Conservation (phyloP, 2,888 invertebrate genomes). For the Clepsis dumicolana region DNA sequence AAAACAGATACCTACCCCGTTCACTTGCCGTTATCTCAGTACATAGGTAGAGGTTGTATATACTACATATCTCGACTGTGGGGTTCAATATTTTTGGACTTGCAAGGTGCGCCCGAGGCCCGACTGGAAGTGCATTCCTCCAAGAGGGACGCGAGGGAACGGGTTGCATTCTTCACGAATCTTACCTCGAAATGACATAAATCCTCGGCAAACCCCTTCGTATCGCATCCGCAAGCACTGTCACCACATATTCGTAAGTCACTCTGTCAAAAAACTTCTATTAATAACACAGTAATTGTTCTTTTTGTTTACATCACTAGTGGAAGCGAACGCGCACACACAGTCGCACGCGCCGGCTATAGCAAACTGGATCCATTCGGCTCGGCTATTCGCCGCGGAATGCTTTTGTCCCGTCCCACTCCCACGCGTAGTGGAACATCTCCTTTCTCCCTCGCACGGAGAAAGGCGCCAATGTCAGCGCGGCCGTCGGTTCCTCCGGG, state of each 20-base stretch:
- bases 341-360: slow-evolving; percentile 71
- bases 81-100: slow-evolving; percentile 62
- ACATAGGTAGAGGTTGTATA: slow-evolving; percentile 8
- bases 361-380: slow-evolving; percentile 81
- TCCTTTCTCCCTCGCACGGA: slow-evolving; percentile 65
- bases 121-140: slow-evolving; percentile 76
- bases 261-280: slow-evolving; percentile 62
- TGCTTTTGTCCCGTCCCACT: slow-evolving; percentile 74
- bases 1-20: slow-evolving; percentile 17
- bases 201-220: slow-evolving; percentile 51
- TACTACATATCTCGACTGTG: slow-evolving; percentile 31
- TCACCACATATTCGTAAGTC: slow-evolving; percentile 67
- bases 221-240: slow-evolving; percentile 49
- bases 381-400: slow-evolving; percentile 75
- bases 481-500: slow-evolving; percentile 83
- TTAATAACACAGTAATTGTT: slow-evolving; percentile 60
- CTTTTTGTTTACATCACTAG: slow-evolving; percentile 80
- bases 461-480: slow-evolving; percentile 83
- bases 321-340: slow-evolving; percentile 61
- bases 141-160: slow-evolving; percentile 80
- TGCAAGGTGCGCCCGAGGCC: slow-evolving; percentile 80
- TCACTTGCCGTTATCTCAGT: slow-evolving; percentile 19
- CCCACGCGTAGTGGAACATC: slow-evolving; percentile 48
- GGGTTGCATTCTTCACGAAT: slow-evolving; percentile 79
- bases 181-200: slow-evolving; percentile 71